phyloP scores from a whole-genome alignment of 2,113 vertebrate species.

The Podocnemis expansa region DNA sequence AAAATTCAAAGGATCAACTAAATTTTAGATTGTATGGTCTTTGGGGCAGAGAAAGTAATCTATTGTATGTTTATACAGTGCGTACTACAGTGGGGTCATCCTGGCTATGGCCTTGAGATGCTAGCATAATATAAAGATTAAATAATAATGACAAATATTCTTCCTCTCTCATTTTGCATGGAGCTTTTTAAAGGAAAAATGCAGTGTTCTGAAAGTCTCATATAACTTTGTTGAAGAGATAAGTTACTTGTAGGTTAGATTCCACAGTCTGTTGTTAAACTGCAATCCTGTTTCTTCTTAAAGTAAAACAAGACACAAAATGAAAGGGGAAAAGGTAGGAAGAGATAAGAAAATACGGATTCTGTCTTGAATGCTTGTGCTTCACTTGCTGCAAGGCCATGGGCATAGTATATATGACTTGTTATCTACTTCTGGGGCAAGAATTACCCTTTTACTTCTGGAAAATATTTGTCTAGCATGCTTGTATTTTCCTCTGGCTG shows the following conservation, averaged over 20 bases:
- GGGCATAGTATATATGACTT: not conserved
- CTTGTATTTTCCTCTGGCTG: not conserved
- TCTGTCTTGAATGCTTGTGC: not conserved
- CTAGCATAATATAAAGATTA: not conserved
- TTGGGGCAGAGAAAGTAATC: not conserved
- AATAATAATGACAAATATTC: not conserved
- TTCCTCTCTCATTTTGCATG: not conserved
- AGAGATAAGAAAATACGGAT: not conserved
- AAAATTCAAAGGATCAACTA: not conserved
- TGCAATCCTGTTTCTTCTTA: not conserved
- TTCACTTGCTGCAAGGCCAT: not conserved
- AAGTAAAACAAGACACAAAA: fast-evolving
- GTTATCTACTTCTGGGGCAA: not conserved
- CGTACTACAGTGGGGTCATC: fast-evolving
- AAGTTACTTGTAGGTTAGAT: not conserved
- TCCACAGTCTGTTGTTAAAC: not conserved
- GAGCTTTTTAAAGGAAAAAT: not conserved
- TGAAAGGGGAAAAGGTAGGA: not conserved
- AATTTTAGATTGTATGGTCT: not conserved
- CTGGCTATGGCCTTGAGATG: not conserved
- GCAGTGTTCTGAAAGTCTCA: not conserved
- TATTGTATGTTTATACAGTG: not conserved
- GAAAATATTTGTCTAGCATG: not conserved
- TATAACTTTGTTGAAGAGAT: not conserved
- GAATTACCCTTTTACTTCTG: not conserved